These are phyloP conservation scores for Tetramorium alpestre DNA, from an alignment of 1,140 invertebrate genomes.

Conservation along the genomic window DNA sequence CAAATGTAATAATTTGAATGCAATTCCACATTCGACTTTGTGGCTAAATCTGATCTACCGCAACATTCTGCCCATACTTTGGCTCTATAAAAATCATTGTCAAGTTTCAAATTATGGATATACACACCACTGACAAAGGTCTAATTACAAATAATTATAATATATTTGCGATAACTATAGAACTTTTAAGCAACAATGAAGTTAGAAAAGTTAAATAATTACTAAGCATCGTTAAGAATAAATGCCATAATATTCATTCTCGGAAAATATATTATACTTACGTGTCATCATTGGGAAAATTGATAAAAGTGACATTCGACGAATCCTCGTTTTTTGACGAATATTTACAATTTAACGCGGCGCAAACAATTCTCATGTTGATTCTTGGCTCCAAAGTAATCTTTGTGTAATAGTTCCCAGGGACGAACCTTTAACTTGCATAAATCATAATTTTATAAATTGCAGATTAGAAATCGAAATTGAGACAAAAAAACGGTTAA, in stretches of 20 bases:
- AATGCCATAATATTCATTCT: background rate
- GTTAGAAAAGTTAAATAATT: background rate
- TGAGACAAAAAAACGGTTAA: too few species aligned
- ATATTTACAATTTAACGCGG: constrained; percentile 66
- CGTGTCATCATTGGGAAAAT: constrained; percentile 68
- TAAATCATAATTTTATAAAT: too few species aligned
- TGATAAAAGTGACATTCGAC: constrained; percentile 57
- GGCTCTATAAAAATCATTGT: constrained; percentile 61
- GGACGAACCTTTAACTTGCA: too few species aligned
- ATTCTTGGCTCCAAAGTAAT: too few species aligned
- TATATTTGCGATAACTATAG: too few species aligned
- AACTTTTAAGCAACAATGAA: background rate
- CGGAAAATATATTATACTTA: constrained; percentile 29
- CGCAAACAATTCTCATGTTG: constrained; percentile 62
- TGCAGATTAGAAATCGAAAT: too few species aligned
- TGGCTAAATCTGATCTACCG: constrained; percentile 68
- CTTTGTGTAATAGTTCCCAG: too few species aligned
- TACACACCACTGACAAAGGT: background rate
- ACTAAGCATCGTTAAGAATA: background rate
- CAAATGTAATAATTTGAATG: constrained; percentile 76
- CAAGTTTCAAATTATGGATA: background rate
- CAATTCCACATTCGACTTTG: constrained; percentile 72
- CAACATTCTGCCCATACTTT: constrained; percentile 74
- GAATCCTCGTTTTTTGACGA: constrained; percentile 59
- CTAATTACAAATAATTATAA: too few species aligned